phyloP scores from a whole-genome alignment of 92 coral and sea anemone species.

The Metridium senile region DNA sequence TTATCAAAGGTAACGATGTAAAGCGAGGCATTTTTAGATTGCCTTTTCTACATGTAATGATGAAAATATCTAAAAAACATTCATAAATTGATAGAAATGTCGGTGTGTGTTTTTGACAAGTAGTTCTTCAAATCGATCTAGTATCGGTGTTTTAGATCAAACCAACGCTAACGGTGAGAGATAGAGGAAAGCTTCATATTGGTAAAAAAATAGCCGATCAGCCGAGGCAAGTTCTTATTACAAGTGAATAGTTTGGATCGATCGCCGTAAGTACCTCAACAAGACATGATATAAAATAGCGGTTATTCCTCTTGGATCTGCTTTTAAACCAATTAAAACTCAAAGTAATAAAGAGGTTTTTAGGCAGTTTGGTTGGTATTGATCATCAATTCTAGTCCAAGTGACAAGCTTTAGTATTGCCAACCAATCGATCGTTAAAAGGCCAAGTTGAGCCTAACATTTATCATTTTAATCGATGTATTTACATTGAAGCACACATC shows the following conservation, averaged over 20 bases:
- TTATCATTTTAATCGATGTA: slow-evolving; percentile 32
- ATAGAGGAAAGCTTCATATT: too few species aligned
- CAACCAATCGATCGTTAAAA: slow-evolving; percentile 15
- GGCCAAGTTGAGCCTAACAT: slow-evolving; percentile 14
- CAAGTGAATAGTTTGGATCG: neutral
- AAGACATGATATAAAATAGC: slow-evolving; percentile 59
- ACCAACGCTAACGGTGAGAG: neutral
- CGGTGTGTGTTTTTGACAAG: neutral
- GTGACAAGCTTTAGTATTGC: slow-evolving; percentile 28
- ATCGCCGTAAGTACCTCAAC: slow-evolving; percentile 59
- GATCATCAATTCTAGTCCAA: slow-evolving; percentile 13
- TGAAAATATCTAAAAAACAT: too few species aligned
- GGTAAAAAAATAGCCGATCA: too few species aligned
- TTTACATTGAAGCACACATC: slow-evolving; percentile 25
- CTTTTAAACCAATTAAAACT: slow-evolving; percentile 68
- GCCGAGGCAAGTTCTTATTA: too few species aligned
- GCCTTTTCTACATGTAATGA: too few species aligned
- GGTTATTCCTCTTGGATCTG: slow-evolving; percentile 54
- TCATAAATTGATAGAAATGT: neutral
- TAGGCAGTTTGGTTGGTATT: slow-evolving; percentile 19
- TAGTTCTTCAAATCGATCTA: neutral
- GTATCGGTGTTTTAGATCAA: neutral
- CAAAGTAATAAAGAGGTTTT: slow-evolving; percentile 40
- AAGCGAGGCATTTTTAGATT: too few species aligned
- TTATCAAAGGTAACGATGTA: too few species aligned